Percentiles rank a stretch among this genome's conserved stretches.
These are phyloP conservation scores for Oreochromis aureus DNA, from an alignment of 2,113 vertebrate species.

Conservation along the genomic window DNA sequence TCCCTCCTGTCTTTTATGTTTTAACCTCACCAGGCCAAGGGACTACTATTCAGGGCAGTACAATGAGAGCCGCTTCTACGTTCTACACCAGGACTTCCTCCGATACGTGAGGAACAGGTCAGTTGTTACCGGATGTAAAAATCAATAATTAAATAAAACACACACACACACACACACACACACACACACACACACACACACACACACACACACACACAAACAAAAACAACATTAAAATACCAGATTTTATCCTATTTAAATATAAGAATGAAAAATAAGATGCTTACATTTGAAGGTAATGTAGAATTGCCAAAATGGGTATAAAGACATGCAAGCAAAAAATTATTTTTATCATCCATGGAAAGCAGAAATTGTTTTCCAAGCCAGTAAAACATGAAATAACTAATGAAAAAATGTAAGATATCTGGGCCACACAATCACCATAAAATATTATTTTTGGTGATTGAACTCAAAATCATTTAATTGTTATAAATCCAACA, in stretches of 20 bases:
- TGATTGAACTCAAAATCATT: neutral
- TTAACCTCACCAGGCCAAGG: slow-evolving; percentile 52
- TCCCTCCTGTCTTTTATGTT: neutral
- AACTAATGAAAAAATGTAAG: neutral
- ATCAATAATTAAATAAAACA: neutral
- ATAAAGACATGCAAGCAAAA: neutral
- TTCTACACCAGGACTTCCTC: slow-evolving; percentile 84
- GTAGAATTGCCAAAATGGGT: neutral
- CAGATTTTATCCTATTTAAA: neutral
- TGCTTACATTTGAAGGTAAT: neutral
- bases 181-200: neutral
- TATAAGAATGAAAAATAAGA: neutral
- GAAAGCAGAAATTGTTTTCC: neutral
- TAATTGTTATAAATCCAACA: neutral
- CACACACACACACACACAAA: rapidly evolving
- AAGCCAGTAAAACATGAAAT: neutral
- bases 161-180: rapidly evolving
- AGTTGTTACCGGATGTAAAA: neutral
- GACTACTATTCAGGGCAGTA: slow-evolving; percentile 63
- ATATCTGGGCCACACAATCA: neutral
- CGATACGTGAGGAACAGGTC: slow-evolving; percentile 88
- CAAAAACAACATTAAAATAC: neutral
- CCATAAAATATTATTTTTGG: neutral
- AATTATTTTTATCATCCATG: neutral
- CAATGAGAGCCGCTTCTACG: slow-evolving; percentile 69